A percentile compares a stretch with the other conserved stretches of the same genome.
These are phyloP conservation scores for Dryobotodes eremita DNA, from an alignment of 2,888 invertebrate species.

Conservation along the genomic window DNA sequence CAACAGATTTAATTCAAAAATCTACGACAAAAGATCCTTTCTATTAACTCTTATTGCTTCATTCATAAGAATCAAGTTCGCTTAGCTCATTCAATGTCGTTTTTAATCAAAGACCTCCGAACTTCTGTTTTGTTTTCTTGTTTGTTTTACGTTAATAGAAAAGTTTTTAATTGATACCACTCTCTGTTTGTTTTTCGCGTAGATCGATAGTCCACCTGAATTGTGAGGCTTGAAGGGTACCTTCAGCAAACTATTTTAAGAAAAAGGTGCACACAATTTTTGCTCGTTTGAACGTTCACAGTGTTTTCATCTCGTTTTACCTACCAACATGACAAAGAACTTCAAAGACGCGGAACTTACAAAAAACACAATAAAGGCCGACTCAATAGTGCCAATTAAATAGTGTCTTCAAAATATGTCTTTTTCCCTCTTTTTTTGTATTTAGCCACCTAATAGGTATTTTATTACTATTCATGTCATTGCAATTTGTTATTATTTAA, in stretches of 20 bases:
- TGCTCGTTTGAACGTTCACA: neutral
- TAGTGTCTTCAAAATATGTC: too few species aligned
- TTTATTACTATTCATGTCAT: too few species aligned
- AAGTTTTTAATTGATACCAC: slow-evolving; percentile 83
- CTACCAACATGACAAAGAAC: neutral
- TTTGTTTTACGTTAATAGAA: slow-evolving; percentile 78
- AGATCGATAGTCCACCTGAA: slow-evolving; percentile 66
- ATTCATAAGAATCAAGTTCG: slow-evolving; percentile 74
- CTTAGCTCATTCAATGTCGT: slow-evolving; percentile 71
- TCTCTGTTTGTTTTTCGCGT: slow-evolving; percentile 72
- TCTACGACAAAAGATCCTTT: slow-evolving; percentile 66
- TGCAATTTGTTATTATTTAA: too few species aligned
- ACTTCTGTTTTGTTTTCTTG: slow-evolving; percentile 79
- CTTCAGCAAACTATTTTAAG: slow-evolving; percentile 17
- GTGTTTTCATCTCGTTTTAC: neutral
- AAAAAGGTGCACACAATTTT: neutral
- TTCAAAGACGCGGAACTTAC: neutral
- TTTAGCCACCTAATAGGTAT: too few species aligned
- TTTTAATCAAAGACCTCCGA: slow-evolving; percentile 82
- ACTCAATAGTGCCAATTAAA: neutral
- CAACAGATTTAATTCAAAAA: slow-evolving; percentile 74
- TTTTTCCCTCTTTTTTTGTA: too few species aligned
- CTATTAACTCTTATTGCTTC: slow-evolving; percentile 66
- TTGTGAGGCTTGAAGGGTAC: slow-evolving; percentile 16
- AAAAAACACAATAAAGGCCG: too few species aligned